Percentiles rank a stretch among this genome's conserved stretches.
Conservation (phyloP, 2,113 vertebrate genomes). For the Oceanites oceanicus region DNA sequence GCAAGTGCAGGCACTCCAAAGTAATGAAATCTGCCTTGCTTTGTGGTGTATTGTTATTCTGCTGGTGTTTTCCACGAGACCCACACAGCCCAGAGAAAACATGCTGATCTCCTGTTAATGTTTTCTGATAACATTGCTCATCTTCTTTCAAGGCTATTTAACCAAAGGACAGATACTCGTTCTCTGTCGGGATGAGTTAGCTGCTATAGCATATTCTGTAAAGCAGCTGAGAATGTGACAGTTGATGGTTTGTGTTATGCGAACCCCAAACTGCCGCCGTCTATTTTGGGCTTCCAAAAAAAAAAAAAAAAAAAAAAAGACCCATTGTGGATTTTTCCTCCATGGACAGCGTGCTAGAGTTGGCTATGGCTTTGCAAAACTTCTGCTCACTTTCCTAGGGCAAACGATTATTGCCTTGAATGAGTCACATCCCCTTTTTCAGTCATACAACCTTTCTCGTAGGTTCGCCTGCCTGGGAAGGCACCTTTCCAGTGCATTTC, state of each 20-base stretch:
- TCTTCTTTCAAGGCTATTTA: neutral
- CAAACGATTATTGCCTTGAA: fast-evolving
- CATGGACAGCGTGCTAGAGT: fast-evolving
- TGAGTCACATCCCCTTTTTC: neutral
- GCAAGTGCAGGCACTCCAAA: conserved; percentile 49
- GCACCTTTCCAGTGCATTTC: fast-evolving
- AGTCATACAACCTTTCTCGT: fast-evolving
- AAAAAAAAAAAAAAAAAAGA: neutral
- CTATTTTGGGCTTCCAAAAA: conserved; percentile 31
- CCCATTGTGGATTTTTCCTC: neutral
- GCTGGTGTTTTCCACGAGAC: conserved; percentile 5
- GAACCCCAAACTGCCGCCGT: neutral
- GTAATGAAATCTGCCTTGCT: conserved; percentile 56
- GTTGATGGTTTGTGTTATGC: neutral
- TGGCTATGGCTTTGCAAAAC: neutral
- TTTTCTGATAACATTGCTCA: neutral
- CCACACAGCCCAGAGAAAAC: neutral
- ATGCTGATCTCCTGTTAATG: neutral
- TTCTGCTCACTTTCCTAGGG: neutral
- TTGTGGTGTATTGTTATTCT: conserved; percentile 50
- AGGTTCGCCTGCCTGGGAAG: no score
- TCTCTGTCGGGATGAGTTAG: neutral
- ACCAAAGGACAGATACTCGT: neutral
- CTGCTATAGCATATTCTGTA: neutral
- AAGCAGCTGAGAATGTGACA: conserved; percentile 47